Evolutionary conservation across 2,888 invertebrate species (phyloP).

Genomic region (Halictus ligatus): DNA sequence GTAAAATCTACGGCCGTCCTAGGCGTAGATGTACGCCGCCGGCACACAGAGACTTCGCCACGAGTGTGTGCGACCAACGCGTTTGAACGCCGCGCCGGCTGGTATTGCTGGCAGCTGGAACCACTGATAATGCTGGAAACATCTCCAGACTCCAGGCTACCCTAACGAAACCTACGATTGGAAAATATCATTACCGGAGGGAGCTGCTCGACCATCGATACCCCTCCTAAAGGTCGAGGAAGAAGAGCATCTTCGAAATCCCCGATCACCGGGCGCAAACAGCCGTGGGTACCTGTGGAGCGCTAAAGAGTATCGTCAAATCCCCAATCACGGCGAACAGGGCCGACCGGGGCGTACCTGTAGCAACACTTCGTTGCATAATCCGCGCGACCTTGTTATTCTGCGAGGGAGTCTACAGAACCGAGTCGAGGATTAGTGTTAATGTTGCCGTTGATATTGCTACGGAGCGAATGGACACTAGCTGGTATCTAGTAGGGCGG

Average conservation of each 20-base stretch:
- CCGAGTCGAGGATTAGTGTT: conserved; percentile 18
- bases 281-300: neutral
- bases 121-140: neutral
- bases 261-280: neutral
- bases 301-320: neutral
- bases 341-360: conserved; percentile 24
- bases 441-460: conserved; percentile 35
- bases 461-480: conserved; percentile 17
- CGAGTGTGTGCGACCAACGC: conserved; percentile 28
- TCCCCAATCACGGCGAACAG: neutral
- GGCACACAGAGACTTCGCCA: conserved; percentile 13
- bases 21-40: conserved; percentile 26
- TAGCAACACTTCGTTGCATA: conserved; percentile 24
- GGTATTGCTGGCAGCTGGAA: neutral
- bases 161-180: no score
- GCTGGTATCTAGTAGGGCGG: neutral
- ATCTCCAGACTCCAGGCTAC: neutral
- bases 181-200: no score
- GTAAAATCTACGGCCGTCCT: conserved; percentile 18
- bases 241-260: no score
- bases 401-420: neutral
- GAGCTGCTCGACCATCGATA: no score
- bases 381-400: conserved; percentile 22
- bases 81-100: conserved; percentile 19
- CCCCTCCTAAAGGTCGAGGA: no score